Percentiles rank a stretch among this genome's conserved stretches.
These are phyloP conservation scores for Paguma larvata DNA, from an alignment of 2,797 vertebrate genomes.

Conservation along the genomic window DNA sequence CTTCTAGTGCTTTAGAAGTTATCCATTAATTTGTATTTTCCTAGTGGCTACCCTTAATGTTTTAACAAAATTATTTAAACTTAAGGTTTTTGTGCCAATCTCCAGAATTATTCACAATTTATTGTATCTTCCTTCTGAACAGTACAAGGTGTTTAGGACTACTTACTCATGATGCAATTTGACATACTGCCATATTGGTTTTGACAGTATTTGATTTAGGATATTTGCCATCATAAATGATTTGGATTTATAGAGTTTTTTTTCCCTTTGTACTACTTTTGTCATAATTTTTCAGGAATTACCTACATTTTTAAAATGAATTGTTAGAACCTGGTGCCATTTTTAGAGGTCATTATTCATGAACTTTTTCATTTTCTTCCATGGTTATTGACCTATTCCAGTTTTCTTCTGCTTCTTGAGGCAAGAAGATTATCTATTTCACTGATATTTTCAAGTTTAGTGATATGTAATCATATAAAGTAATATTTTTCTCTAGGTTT, in stretches of 20 bases:
- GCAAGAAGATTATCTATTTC: background rate
- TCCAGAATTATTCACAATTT: constrained; percentile 19
- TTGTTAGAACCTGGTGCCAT: background rate
- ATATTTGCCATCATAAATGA: background rate
- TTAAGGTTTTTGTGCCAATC: background rate
- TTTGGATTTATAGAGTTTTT: background rate
- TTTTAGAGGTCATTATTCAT: constrained; percentile 12
- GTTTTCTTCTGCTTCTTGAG: constrained; percentile 11
- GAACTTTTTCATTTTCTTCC: background rate
- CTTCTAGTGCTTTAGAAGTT: background rate
- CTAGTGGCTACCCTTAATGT: background rate
- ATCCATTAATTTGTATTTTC: constrained; percentile 11
- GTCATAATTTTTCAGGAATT: background rate
- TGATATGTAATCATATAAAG: background rate
- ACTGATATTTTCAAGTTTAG: constrained; percentile 7
- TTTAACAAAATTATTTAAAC: constrained; percentile 53
- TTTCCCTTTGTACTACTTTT: constrained; percentile 33
- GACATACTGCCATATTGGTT: background rate
- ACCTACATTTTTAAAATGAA: constrained; percentile 6
- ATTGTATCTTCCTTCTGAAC: background rate
- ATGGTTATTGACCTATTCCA: background rate
- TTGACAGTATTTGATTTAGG: background rate
- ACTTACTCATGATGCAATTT: background rate
- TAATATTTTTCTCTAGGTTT: background rate
- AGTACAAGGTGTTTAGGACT: background rate